Evolutionary conservation across 1,140 invertebrate species (phyloP).

Genomic region (Pogonomyrmex barbatus): DNA sequence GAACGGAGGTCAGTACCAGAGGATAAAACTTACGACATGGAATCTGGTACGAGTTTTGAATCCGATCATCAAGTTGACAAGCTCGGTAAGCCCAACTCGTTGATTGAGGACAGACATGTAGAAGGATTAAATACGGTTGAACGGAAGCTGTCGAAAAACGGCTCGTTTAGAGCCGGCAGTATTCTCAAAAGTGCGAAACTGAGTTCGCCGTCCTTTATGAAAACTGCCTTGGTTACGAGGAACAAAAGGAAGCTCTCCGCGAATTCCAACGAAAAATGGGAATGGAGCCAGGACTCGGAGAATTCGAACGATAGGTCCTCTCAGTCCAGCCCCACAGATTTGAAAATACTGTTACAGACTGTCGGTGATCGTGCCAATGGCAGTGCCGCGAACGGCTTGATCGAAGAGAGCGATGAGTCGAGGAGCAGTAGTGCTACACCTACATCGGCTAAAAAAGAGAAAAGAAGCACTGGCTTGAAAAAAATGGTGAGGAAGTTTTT

Average conservation of each 20-base stretch:
- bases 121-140: neutral
- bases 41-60: slow-evolving; percentile 18
- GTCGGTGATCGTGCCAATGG: slow-evolving; percentile 83
- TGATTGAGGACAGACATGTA: neutral
- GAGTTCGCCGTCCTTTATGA: slow-evolving; percentile 89
- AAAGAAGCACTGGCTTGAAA: slow-evolving; percentile 86
- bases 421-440: slow-evolving; percentile 83
- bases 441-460: slow-evolving; percentile 84
- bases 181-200: slow-evolving; percentile 80
- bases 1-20: neutral
- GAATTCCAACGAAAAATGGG: slow-evolving; percentile 83
- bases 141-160: slow-evolving; percentile 25
- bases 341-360: slow-evolving; percentile 22
- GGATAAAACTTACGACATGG: neutral
- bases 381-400: slow-evolving; percentile 79
- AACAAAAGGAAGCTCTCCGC: slow-evolving; percentile 83
- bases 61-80: slow-evolving; percentile 41
- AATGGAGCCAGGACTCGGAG: slow-evolving; percentile 74
- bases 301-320: slow-evolving; percentile 71
- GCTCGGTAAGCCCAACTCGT: slow-evolving; percentile 51
- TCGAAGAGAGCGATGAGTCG: slow-evolving; percentile 85
- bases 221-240: slow-evolving; percentile 87
- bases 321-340: slow-evolving; percentile 46
- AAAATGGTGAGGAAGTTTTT: slow-evolving; percentile 90
- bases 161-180: slow-evolving; percentile 47